Percentiles rank a stretch among this genome's conserved stretches.
These are phyloP conservation scores for Blastobasis adustella DNA, from an alignment of 2,888 invertebrate species.

Conservation along the genomic window DNA sequence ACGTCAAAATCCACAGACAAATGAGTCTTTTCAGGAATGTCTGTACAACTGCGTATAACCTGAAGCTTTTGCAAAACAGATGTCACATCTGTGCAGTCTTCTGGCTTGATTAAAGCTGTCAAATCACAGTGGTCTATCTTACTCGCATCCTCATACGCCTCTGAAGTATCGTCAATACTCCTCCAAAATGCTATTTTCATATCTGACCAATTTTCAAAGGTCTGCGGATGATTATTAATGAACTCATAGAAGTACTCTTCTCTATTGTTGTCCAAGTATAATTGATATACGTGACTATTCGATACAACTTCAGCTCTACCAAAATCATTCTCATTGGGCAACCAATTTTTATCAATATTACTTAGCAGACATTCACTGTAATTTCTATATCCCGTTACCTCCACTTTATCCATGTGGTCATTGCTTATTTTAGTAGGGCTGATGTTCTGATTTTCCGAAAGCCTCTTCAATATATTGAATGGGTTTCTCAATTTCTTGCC, in stretches of 20 bases:
- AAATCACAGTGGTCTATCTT: constrained; percentile 17
- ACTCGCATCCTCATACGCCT: too few species aligned
- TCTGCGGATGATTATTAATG: constrained; percentile 28
- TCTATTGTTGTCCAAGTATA: constrained; percentile 28
- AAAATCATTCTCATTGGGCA: constrained; percentile 46
- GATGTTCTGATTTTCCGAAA: constrained; percentile 28
- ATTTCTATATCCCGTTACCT: constrained; percentile 11
- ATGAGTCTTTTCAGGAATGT: constrained; percentile 20
- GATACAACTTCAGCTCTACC: constrained; percentile 43
- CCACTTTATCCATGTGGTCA: constrained; percentile 4
- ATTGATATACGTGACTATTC: constrained; percentile 18
- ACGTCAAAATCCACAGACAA: constrained; percentile 56
- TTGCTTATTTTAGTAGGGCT: constrained; percentile 9
- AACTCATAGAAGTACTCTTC: constrained; percentile 43
- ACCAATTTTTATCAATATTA: constrained; percentile 37
- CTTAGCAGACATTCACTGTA: constrained; percentile 22
- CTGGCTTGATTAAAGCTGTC: constrained; percentile 36
- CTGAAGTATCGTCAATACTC: constrained; percentile 32
- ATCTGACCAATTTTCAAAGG: constrained; percentile 46
- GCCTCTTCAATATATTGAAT: constrained; percentile 47
- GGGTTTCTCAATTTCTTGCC: constrained; percentile 52
- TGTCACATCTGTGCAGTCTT: constrained; percentile 41
- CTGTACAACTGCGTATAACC: constrained; percentile 38
- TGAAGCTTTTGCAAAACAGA: constrained; percentile 45
- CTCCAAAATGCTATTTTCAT: constrained; percentile 45